Evolutionary conservation across 1,140 invertebrate species (phyloP), one percentile per base, ranked within the genome.

Genomic region (Drosophila leontia): DNA sequence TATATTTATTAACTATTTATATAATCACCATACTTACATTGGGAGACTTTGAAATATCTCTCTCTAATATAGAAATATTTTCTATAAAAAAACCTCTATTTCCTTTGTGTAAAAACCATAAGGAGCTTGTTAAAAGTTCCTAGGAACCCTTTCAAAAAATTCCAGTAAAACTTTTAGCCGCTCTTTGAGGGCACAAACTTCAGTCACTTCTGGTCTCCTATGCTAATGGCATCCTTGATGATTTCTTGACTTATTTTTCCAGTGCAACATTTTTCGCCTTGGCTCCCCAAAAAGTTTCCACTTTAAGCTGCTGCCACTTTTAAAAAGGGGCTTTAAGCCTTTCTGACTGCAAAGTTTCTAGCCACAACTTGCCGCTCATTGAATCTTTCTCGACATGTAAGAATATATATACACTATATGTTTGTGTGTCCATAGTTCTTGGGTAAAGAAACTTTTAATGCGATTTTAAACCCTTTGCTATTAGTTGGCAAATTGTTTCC

Each of bases 381-480:
- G 81, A 88, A 88, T 88, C 87, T 78, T 74, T 72, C 47, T 39
- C 45, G 7, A 19, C 57, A 44, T 39, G 32, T 44, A 42, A 23
- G 53, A 63, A 47, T 37, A 37, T 50, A 41, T 23, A 23, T 50
- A 41, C 44, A 75, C 13, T 53, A n/a, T 15, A 12, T 67, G 19
- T 61, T 42, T 64, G 55, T 63, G 47, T 68, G 64, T 60, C 39
- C 44, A 64, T 78, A 81, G 74, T 85, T 75, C 76, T 71, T 48
- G 50, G 62, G 59, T 4, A 39, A 11, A 17, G 37, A 74, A 85
- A 90, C 64, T 88, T 88, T 84, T 90, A 90, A 88, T 90, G 80
- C 85, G 86, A 84, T 90, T 90, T 84, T 84, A 84, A 88, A 81
- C 81, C 81, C 64, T 70, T 80, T 75, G 76, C 76, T 90, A 90